Conservation (phyloP, 2,888 invertebrate genomes). For the Caenorhabditis angaria region DNA sequence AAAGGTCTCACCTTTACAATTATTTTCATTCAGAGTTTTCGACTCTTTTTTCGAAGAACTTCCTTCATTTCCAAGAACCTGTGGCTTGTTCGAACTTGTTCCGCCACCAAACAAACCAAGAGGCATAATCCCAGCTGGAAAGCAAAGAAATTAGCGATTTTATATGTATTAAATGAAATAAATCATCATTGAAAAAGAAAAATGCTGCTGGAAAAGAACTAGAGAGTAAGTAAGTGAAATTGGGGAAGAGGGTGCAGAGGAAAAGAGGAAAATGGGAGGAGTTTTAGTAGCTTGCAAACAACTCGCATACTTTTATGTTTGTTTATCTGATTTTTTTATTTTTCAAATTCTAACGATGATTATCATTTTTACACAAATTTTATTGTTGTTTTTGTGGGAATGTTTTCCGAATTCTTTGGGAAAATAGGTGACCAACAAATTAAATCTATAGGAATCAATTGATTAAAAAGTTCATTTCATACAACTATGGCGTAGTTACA, state of each 20-base stretch:
- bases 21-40: conserved; percentile 53
- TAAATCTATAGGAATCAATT: no score
- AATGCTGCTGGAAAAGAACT: background rate
- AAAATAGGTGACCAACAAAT: no score
- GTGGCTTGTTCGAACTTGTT: conserved; percentile 48
- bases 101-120: conserved; percentile 63
- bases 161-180: conserved; percentile 24
- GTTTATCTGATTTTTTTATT: conserved; percentile 4
- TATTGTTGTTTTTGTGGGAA: no score
- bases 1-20: conserved; percentile 55
- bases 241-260: conserved; percentile 18
- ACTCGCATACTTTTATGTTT: conserved; percentile 20
- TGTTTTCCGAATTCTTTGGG: no score
- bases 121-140: conserved; percentile 52
- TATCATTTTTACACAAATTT: background rate
- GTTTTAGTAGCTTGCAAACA: conserved; percentile 1
- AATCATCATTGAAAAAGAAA: background rate
- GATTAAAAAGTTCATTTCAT: no score
- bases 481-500: no score
- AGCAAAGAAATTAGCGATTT: background rate
- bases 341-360: background rate
- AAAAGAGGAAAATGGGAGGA: conserved; percentile 16
- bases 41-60: conserved; percentile 36
- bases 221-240: background rate
- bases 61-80: conserved; percentile 41